Evolutionary conservation across 2,888 invertebrate genomes (phyloP).

Genomic region (Trichogramma evanescens): DNA sequence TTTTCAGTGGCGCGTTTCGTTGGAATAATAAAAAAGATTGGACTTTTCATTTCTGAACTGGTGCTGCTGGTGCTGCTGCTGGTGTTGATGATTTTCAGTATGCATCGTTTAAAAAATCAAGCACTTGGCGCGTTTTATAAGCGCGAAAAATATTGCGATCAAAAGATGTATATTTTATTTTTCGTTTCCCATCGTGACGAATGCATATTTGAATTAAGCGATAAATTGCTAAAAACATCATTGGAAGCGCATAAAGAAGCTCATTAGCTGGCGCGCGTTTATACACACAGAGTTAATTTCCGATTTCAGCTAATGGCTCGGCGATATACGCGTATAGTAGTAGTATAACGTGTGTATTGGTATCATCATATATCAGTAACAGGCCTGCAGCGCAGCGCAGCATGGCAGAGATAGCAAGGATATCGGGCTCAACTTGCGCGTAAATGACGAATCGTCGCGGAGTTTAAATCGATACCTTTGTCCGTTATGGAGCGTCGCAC

Average conservation of each 20-base stretch:
- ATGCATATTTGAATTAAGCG: not conserved
- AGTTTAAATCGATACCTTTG: conserved; percentile 14
- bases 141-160: not conserved
- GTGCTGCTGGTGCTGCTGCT: not conserved
- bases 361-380: no score
- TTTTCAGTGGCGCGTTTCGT: conserved; percentile 3
- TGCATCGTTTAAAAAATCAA: not conserved
- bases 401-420: not conserved
- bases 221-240: conserved; percentile 6
- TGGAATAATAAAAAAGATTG: conserved; percentile 5
- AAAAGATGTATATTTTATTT: not conserved
- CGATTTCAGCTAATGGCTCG: conserved; percentile 19
- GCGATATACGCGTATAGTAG: no score
- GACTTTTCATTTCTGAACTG: conserved; percentile 11
- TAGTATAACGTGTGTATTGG: no score
- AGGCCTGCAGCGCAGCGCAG: no score
- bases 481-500: not conserved
- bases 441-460: conserved; percentile 15
- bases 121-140: not conserved
- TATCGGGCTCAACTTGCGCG: conserved; percentile 15
- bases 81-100: not conserved
- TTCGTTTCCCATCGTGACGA: not conserved
- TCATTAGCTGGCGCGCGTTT: conserved; percentile 14
- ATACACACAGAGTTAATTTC: conserved; percentile 10
- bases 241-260: conserved; percentile 5